These are phyloP conservation scores for Catharus bicknelli DNA, from an alignment of 2,113 vertebrate genomes.

Conservation along the genomic window DNA sequence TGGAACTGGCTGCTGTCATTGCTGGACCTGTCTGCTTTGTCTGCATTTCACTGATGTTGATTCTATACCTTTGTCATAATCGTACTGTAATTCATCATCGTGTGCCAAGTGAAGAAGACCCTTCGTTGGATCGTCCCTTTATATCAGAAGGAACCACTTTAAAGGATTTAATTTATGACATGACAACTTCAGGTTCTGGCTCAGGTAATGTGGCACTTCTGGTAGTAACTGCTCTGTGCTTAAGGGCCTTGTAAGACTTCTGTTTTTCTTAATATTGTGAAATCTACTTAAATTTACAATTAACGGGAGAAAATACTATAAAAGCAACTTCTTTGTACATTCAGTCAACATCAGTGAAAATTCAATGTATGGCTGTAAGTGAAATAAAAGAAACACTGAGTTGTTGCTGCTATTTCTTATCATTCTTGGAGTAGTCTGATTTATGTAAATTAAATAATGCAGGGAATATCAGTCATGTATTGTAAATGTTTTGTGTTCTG, in stretches of 20 bases:
- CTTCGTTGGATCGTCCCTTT: constrained; percentile 92
- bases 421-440: background rate
- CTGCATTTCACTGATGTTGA: constrained; percentile 91
- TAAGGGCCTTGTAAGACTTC: background rate
- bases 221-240: background rate
- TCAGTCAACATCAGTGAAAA: background rate
- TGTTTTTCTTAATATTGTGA: background rate
- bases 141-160: constrained; percentile 94
- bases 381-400: background rate
- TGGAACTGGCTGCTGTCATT: constrained; percentile 92
- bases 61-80: constrained; percentile 93
- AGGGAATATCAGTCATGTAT: background rate
- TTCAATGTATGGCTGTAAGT: background rate
- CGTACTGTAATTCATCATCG: constrained; percentile 90
- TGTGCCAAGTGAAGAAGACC: constrained; percentile 95
- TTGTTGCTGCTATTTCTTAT: background rate
- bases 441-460: background rate
- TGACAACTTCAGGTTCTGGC: constrained; percentile 97
- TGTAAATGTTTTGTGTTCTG: background rate
- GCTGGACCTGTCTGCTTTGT: constrained; percentile 93
- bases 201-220: constrained; percentile 79
- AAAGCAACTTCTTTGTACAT: background rate
- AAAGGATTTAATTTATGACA: constrained; percentile 98
- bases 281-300: background rate
- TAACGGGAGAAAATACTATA: background rate